Evolutionary conservation across 2,113 vertebrate species (phyloP), one percentile per base, ranked within the genome.

Genomic region (Mobula hypostoma): DNA sequence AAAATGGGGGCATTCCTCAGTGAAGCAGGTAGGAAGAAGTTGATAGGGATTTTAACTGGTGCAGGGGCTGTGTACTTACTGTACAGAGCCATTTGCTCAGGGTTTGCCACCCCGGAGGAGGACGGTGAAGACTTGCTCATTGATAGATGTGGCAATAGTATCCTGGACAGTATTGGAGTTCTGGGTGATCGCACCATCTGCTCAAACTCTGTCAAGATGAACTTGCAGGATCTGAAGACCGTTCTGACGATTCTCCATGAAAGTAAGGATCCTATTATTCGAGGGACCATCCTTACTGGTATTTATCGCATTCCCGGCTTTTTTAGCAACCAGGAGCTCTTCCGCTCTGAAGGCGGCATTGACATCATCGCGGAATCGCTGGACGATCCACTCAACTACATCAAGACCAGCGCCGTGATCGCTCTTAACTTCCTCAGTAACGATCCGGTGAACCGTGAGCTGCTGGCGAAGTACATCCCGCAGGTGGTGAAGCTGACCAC

Each of bases 321-420:
- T 56, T 74, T 24, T 1, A 56, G 8, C 7, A 40, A 40, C 32
- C 91, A 93, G 91, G 91, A 93, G 40, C 36, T 76, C 14, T 74
- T 93, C 40, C 70, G 68, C 7, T 24, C 91, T 0, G 91, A 93
- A 29, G 91, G 91, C 2, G 91, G 91, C 2, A 40, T 93, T 14
- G n/a, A 68, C 91, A 93, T 74, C 70, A 76, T 93, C 7, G 91
- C 91, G 0, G 91, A 93, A 15, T 93, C 91, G 5, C 91, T 93
- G 40, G 91, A 93, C 4, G 70, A 93, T 27, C 91, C 91, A 0
- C 91, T 93, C 68, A 74, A 56, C 68, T 93, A 74, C 40, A 93
- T 93, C 36, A 93, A 93, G 70, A 40, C 40, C 68, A 93, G 91
- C 70, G 91, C 91, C 19, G 91, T 93, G 91, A 93, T 70, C 4